Percentiles rank a stretch among this genome's conserved stretches.
phyloP scores from a whole-genome alignment of 2,797 vertebrate genomes.

The Intellagama lesueurii region DNA sequence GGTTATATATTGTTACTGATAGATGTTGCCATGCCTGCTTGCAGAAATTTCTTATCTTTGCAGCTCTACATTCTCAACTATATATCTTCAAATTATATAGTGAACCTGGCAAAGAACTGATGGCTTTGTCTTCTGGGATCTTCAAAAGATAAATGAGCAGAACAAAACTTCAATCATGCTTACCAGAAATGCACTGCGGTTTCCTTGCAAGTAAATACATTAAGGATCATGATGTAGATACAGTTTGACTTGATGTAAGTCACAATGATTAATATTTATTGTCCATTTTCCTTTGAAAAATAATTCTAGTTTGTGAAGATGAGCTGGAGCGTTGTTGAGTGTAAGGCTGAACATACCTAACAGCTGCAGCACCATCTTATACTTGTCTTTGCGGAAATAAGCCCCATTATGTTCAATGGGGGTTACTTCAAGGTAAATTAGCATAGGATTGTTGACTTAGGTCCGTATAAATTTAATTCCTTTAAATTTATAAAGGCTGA shows the following conservation, averaged over 20 bases:
- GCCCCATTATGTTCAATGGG: background rate
- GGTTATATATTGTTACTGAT: background rate
- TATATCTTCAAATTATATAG: background rate
- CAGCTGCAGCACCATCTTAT: background rate
- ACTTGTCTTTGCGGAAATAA: background rate
- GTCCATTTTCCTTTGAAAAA: background rate
- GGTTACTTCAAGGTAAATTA: background rate
- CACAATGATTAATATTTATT: constrained; percentile 5
- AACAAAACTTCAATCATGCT: background rate
- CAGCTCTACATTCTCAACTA: background rate
- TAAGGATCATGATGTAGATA: background rate
- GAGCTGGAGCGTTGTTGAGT: background rate
- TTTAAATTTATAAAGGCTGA: no score
- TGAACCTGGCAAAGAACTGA: background rate
- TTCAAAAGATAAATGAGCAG: background rate
- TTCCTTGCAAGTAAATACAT: background rate
- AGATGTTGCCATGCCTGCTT: background rate
- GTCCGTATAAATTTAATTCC: no score
- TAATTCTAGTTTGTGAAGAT: background rate
- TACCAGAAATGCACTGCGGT: background rate
- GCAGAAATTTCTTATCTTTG: accelerated
- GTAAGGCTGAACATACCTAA: background rate
- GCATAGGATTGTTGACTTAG: background rate
- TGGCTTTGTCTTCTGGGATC: background rate
- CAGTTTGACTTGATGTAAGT: background rate